Evolutionary conservation across 2,113 vertebrate species (phyloP), one percentile per base, ranked within the genome.

Genomic region (Pygoscelis adeliae): DNA sequence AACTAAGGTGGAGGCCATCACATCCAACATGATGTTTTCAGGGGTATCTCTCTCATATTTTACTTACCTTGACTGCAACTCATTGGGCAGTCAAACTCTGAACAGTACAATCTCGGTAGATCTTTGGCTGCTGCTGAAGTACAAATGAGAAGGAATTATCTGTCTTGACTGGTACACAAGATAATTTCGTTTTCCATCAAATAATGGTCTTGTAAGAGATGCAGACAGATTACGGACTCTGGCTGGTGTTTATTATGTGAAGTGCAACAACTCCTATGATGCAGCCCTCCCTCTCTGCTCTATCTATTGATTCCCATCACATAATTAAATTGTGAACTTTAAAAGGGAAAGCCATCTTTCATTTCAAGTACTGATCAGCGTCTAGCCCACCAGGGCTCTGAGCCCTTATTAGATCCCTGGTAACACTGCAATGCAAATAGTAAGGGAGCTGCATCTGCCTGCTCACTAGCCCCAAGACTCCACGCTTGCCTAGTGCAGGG

Each of bases 291-390:
- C 29, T 66, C 71, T 88, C 74, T 85, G 50, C 79, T 90, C 73
- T 91, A 15, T 86, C 62, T 96, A 69, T 96, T 55, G 74, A 93
- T 93, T 87, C 58, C 71, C 87, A 85, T 94, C 87, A 70, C 90
- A 70, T 95, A 97, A 93, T 97, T 96, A 93, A 94, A 96, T 94
- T 93, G 87, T 91, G 78, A 94, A 73, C 78, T 91, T 79, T 94
- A 82, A 94, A 90, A 91, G 69, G 58, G 47, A 90, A 83, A 94
- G 67, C 66, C 82, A 83, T 93, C 91, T 85, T 94, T 96, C 90
- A 87, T 96, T 96, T 94, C 73, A 90, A 94, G 82, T 77, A 30
- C 78, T 74, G 82, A 86, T 90, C 97, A 86, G 29, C 0, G 0
- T 91, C 83, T 70, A 74, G 53, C 87, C 71, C 87, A 93, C 87